A percentile compares a stretch with the other conserved stretches of the same genome.
These are phyloP conservation scores for Psococerastis gibbosa DNA, from an alignment of 2,888 invertebrate genomes.

Conservation along the genomic window DNA sequence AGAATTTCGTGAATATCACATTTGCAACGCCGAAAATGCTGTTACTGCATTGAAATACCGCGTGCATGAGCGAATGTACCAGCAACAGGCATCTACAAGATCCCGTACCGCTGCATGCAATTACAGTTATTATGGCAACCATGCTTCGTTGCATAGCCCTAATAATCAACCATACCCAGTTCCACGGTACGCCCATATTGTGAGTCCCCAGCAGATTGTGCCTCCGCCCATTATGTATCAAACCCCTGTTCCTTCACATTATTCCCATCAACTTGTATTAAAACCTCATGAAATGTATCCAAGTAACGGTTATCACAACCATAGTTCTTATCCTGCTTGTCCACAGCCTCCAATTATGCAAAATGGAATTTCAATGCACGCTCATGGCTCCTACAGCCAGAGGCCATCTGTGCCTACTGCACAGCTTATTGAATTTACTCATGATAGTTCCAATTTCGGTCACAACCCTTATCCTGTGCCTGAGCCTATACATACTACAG, in stretches of 20 bases:
- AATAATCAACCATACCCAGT: constrained; percentile 12
- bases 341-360: constrained; percentile 12
- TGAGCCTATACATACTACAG: constrained; percentile 22
- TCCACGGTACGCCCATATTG: constrained; percentile 11
- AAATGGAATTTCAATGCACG: constrained; percentile 13
- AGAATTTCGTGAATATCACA: constrained; percentile 35
- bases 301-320: constrained; percentile 14
- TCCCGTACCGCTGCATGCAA: constrained; percentile 1
- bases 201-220: constrained; percentile 15
- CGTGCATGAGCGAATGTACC: constrained; percentile 23
- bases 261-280: constrained; percentile 14
- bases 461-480: constrained; percentile 11
- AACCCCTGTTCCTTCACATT: constrained; percentile 9
- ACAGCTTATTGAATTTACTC: constrained; percentile 39
- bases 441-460: not conserved
- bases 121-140: not conserved
- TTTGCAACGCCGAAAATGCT: constrained; percentile 34
- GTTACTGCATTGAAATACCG: constrained; percentile 30
- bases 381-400: constrained; percentile 16
- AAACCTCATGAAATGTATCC: constrained; percentile 17
- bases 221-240: constrained; percentile 13
- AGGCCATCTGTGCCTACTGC: constrained; percentile 37
- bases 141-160: constrained; percentile 13
- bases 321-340: constrained; percentile 13
- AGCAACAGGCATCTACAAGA: not conserved